Conservation (phyloP, 2,888 invertebrate genomes). For the Lottia scabra region DNA sequence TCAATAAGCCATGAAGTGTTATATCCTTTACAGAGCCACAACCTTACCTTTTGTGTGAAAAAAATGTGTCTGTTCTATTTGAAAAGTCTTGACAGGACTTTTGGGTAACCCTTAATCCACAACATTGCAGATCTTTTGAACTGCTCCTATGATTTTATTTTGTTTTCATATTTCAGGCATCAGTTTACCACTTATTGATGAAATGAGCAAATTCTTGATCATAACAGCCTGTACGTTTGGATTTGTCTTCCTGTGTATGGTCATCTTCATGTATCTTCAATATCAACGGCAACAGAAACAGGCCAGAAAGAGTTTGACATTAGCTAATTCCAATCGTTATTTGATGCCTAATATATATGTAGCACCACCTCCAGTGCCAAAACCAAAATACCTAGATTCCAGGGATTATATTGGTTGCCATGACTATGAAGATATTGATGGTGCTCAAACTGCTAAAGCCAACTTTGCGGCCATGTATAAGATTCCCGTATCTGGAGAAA, state of each 20-base stretch:
- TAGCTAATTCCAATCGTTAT: conserved; percentile 44
- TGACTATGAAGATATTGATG: conserved; percentile 55
- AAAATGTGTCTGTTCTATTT: too few relatives aligned
- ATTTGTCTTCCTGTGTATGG: conserved; percentile 56
- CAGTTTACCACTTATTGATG: conserved; percentile 51
- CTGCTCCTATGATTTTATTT: too few relatives aligned
- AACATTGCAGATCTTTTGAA: too few relatives aligned
- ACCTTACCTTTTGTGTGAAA: too few relatives aligned
- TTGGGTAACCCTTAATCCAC: too few relatives aligned
- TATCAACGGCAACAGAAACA: conserved; percentile 54
- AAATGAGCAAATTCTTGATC: conserved; percentile 58
- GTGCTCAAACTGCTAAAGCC: conserved; percentile 31
- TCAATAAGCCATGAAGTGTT: too few relatives aligned
- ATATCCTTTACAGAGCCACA: too few relatives aligned
- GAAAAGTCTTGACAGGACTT: not conserved
- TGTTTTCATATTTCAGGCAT: conserved; percentile 40
- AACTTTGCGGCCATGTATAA: conserved; percentile 36
- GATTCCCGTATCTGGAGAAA: conserved; percentile 22
- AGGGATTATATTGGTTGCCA: conserved; percentile 49
- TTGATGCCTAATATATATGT: conserved; percentile 52
- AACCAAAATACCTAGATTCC: conserved; percentile 36
- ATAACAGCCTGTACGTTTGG: conserved; percentile 59
- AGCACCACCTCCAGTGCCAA: conserved; percentile 45
- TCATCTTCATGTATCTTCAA: conserved; percentile 56
- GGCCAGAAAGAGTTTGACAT: conserved; percentile 29